These are phyloP conservation scores for Crambe crambe DNA, from an alignment of 37 sponge, comb jelly and placozoan genomes.

Conservation along the genomic window DNA sequence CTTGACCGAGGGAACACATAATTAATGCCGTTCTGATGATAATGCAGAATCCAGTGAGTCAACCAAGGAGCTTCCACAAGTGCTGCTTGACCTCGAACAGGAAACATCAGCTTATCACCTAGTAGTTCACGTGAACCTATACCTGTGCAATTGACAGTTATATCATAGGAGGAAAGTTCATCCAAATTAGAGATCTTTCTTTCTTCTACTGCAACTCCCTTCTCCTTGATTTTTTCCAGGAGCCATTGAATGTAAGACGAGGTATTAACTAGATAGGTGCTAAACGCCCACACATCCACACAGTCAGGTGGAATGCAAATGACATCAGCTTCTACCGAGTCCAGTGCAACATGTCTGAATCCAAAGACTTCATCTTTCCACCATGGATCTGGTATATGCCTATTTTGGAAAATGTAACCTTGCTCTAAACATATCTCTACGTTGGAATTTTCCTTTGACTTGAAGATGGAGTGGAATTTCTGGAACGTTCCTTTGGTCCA, in stretches of 20 bases:
- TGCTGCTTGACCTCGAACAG: slow-evolving; percentile 65
- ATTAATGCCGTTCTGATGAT: background rate
- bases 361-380: slow-evolving; percentile 54
- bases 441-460: slow-evolving; percentile 3
- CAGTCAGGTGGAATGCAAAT: slow-evolving; percentile 12
- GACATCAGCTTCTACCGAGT: slow-evolving; percentile 9
- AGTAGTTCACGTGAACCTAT: slow-evolving; percentile 53
- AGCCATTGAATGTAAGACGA: slow-evolving; percentile 60
- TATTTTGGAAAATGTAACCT: background rate
- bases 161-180: slow-evolving; percentile 36
- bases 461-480: slow-evolving; percentile 15
- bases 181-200: slow-evolving; percentile 30
- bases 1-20: slow-evolving; percentile 48
- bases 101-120: slow-evolving; percentile 32
- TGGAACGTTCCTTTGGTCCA: background rate
- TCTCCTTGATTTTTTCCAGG: slow-evolving; percentile 5
- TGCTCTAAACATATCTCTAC: slow-evolving; percentile 10
- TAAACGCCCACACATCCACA: slow-evolving; percentile 12
- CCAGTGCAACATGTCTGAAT: slow-evolving; percentile 9
- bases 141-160: slow-evolving; percentile 85
- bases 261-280: slow-evolving; percentile 32
- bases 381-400: slow-evolving; percentile 12
- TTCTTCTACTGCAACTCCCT: slow-evolving; percentile 39
- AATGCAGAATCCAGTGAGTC: slow-evolving; percentile 36
- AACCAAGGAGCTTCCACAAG: slow-evolving; percentile 76